Conservation (phyloP, 2,888 invertebrate species). For the Andrena minutula region DNA sequence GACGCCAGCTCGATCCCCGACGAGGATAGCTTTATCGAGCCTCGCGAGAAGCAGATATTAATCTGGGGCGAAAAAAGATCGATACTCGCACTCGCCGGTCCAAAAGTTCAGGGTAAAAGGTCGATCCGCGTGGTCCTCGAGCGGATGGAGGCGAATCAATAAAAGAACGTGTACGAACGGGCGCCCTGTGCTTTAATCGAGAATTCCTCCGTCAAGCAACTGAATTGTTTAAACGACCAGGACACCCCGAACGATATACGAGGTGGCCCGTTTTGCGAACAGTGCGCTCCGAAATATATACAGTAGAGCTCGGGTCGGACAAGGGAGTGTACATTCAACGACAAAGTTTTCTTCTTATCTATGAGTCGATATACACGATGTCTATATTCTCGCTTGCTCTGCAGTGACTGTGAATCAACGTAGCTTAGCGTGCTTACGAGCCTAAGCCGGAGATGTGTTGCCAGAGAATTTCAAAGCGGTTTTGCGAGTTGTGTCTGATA, state of each 20-base stretch:
- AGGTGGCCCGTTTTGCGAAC: background rate
- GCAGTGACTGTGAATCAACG: slow-evolving; percentile 62
- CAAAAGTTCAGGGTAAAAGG: slow-evolving; percentile 1
- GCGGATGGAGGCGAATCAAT: slow-evolving; percentile 39
- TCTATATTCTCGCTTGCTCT: slow-evolving; percentile 61
- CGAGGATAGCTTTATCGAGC: too few relatives aligned
- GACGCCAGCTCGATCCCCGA: too few relatives aligned
- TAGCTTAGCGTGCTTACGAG: slow-evolving; percentile 65
- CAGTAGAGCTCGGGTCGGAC: background rate
- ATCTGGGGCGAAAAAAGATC: background rate
- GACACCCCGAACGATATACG: too few relatives aligned
- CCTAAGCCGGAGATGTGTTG: slow-evolving; percentile 66
- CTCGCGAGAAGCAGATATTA: background rate
- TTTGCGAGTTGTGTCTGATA: background rate
- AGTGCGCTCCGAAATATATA: background rate
- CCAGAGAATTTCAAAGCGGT: background rate
- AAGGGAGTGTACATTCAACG: background rate
- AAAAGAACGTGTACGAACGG: slow-evolving; percentile 28
- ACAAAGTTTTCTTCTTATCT: slow-evolving; percentile 28
- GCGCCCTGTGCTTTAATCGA: background rate
- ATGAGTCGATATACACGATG: slow-evolving; percentile 22
- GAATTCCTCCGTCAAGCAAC: background rate
- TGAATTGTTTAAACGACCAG: too few relatives aligned
- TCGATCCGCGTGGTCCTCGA: slow-evolving; percentile 33
- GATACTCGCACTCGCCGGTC: slow-evolving; percentile 20